Evolutionary conservation across 2,113 vertebrate genomes (phyloP).

Genomic region (Aix galericulata): DNA sequence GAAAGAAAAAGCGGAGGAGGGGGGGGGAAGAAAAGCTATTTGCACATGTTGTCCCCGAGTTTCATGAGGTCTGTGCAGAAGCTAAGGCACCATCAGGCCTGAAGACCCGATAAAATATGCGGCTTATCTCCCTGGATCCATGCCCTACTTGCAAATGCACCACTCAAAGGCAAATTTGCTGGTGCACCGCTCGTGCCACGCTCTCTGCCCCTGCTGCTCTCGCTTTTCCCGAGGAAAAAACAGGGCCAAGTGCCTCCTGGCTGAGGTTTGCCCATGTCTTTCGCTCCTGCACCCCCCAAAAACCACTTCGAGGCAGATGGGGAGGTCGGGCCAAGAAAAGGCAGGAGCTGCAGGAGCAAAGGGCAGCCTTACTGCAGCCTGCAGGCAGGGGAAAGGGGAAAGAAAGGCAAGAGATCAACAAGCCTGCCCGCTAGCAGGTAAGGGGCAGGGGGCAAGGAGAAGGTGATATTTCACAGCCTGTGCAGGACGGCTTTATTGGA

Average conservation of each 20-base stretch:
- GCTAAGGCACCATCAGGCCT: neutral
- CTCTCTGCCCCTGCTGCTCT: neutral
- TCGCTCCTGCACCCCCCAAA: accelerated
- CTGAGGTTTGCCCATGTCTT: neutral
- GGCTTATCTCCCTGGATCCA: neutral
- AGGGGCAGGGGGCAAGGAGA: accelerated
- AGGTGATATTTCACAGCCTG: neutral
- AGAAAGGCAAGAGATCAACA: neutral
- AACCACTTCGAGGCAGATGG: neutral
- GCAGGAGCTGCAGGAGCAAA: neutral
- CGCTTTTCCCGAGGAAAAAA: neutral
- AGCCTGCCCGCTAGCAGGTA: neutral
- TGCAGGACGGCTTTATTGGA: neutral
- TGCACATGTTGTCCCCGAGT: neutral
- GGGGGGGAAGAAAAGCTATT: neutral
- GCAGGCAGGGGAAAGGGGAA: neutral
- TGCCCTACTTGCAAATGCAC: neutral
- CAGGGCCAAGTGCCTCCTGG: neutral
- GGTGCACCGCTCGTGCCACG: neutral
- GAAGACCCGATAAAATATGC: neutral
- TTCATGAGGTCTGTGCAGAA: neutral
- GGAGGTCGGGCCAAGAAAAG: neutral
- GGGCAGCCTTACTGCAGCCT: neutral
- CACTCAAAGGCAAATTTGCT: neutral
- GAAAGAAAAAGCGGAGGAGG: neutral